Percentiles rank a stretch among this genome's conserved stretches.
Evolutionary conservation across 2,888 invertebrate species (phyloP).

Genomic region (Tinea trinotella): DNA sequence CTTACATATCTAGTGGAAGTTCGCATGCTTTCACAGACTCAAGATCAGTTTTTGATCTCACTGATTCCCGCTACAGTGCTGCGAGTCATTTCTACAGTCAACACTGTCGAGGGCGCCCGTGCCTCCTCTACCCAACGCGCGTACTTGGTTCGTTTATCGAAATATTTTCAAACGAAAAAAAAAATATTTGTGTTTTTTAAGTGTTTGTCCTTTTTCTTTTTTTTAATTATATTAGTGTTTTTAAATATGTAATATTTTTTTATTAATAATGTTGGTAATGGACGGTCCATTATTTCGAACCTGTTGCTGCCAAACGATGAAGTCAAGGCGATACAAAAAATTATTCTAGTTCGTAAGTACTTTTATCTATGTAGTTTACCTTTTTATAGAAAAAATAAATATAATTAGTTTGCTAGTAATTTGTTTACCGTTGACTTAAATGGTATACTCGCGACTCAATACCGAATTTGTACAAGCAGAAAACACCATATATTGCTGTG

Average conservation of each 20-base stretch:
- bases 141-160: neutral
- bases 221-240: neutral
- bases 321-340: constrained; percentile 17
- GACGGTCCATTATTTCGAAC: neutral
- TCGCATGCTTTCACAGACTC: neutral
- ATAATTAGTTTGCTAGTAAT: too few species aligned
- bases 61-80: neutral
- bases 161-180: too few species aligned
- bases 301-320: neutral
- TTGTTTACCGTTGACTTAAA: too few species aligned
- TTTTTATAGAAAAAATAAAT: too few species aligned
- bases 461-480: too few species aligned
- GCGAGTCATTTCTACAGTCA: neutral
- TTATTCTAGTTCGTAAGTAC: constrained; percentile 15
- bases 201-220: too few species aligned
- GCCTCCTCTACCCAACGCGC: neutral
- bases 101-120: neutral
- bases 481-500: too few species aligned
- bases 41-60: neutral
- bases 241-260: neutral
- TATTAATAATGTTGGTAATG: neutral
- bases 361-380: neutral
- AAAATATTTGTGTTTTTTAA: too few species aligned
- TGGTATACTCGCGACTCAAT: too few species aligned
- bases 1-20: neutral